phyloP scores from a whole-genome alignment of 2,888 invertebrate species.

The Nemotelus pantherinus region DNA sequence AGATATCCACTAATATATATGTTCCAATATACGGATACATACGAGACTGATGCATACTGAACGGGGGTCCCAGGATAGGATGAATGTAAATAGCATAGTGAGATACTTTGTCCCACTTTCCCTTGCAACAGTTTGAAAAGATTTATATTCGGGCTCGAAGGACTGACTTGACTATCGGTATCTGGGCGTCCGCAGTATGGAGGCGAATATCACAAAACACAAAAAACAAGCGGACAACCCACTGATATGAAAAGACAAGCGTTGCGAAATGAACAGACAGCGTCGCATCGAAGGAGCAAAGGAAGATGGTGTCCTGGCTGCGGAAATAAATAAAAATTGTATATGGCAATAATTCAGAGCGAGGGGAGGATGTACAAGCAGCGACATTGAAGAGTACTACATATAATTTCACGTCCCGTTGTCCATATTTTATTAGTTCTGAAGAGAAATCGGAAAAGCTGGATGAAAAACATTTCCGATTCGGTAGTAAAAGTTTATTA shows the following conservation, averaged over 20 bases:
- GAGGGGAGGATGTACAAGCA: constrained; percentile 3
- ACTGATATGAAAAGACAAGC: constrained; percentile 25
- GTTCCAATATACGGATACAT: constrained; percentile 20
- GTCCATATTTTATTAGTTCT: constrained; percentile 45
- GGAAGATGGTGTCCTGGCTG: constrained; percentile 24
- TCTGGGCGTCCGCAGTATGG: constrained; percentile 21
- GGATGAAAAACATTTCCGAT: constrained; percentile 43
- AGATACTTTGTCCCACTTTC: constrained; percentile 29
- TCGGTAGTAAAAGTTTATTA: constrained; percentile 40
- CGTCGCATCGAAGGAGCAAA: neutral
- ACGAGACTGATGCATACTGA: neutral
- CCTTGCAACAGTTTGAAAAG: constrained; percentile 37
- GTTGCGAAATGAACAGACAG: constrained; percentile 26
- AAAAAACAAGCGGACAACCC: constrained; percentile 33
- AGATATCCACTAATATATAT: constrained; percentile 33
- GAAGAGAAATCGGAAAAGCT: constrained; percentile 39
- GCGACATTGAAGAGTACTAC: constrained; percentile 9
- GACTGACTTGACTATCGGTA: constrained; percentile 23
- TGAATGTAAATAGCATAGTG: constrained; percentile 26
- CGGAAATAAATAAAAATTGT: constrained; percentile 41
- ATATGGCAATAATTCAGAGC: constrained; percentile 19
- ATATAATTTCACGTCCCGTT: constrained; percentile 41
- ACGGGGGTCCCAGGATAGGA: neutral
- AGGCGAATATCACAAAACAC: constrained; percentile 3
- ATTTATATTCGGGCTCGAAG: constrained; percentile 36